phyloP scores from a whole-genome alignment of 2,113 vertebrate genomes.

The Neogale vison region DNA sequence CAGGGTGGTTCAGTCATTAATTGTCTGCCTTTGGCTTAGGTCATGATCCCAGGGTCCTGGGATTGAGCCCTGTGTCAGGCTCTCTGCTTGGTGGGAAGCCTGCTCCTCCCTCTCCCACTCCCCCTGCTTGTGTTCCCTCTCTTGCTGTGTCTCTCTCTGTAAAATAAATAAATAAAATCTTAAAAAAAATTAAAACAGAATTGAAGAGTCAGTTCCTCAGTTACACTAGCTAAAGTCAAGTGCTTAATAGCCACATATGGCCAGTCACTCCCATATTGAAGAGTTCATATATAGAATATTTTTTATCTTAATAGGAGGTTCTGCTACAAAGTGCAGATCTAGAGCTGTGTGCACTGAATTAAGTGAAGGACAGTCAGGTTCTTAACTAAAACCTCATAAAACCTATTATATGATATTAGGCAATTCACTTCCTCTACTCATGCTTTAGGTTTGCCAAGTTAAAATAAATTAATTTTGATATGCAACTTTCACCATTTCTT shows the following conservation, averaged over 20 bases:
- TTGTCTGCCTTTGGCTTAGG: too few species aligned
- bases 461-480: neutral
- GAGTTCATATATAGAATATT: neutral
- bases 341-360: neutral
- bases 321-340: neutral
- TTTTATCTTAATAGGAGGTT: neutral
- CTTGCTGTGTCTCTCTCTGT: too few species aligned
- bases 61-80: too few species aligned
- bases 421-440: neutral
- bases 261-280: neutral
- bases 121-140: too few species aligned
- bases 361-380: neutral
- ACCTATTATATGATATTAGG: neutral
- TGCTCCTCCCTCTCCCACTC: too few species aligned
- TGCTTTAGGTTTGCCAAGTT: neutral
- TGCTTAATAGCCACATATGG: neutral
- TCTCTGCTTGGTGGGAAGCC: too few species aligned
- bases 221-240: neutral
- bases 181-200: too few species aligned
- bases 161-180: too few species aligned
- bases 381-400: neutral
- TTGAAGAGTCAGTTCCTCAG: neutral
- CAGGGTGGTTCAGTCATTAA: too few species aligned
- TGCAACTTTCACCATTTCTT: too few species aligned
- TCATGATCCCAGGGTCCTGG: too few species aligned